Evolutionary conservation across 2,888 invertebrate species (phyloP), one percentile per base, ranked within the genome.

Genomic region (Caenorhabditis plicata): DNA sequence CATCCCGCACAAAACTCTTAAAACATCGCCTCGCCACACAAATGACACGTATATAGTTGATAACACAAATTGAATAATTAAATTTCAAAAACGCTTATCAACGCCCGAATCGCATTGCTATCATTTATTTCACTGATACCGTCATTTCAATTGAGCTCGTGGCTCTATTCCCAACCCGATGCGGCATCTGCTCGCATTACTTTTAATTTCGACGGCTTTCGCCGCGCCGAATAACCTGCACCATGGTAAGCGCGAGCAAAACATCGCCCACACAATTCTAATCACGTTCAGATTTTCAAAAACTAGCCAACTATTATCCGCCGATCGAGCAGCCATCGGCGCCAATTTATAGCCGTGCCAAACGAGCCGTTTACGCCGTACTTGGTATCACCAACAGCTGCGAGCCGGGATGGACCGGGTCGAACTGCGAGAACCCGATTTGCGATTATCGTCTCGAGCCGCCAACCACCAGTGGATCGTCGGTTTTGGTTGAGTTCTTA

Each of bases 331-430:
- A 53, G 5, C n/a, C n/a, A n/a, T 11, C 17, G 8, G 54, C 54
- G 3, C 7, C 49, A 15, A 22, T 64, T 19, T 51, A 54, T 35
- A 40, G 47, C n/a, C 46, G 64, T 35, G 46, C 57, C 0, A 68
- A 68, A 43, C 43, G 64, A 11, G 54, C 68, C 4, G 44, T 67
- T 5, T 48, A 54, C 27, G 63, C 56, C 25, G 64, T 61, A 9
- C 31, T 68, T 13, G 68, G 64, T 25, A 20, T 57, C 15, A n/a
- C 50, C 1, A 53, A 45, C 41, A 22, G 36, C 11, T 69, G 69
- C 41, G 64, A 63, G 40, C 17, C 38, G 29, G 69, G 66, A 40
- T 69, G 69, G 69, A 66, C 69, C 19, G 69, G 69, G 31, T 42
- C 40, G 11, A 55, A 36, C 45, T 69, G 69, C 41, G 61, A 67